Percentiles rank a stretch among this genome's conserved stretches.
Evolutionary conservation across 2,797 vertebrate genomes (phyloP).

Genomic region (Siniperca obscura): DNA sequence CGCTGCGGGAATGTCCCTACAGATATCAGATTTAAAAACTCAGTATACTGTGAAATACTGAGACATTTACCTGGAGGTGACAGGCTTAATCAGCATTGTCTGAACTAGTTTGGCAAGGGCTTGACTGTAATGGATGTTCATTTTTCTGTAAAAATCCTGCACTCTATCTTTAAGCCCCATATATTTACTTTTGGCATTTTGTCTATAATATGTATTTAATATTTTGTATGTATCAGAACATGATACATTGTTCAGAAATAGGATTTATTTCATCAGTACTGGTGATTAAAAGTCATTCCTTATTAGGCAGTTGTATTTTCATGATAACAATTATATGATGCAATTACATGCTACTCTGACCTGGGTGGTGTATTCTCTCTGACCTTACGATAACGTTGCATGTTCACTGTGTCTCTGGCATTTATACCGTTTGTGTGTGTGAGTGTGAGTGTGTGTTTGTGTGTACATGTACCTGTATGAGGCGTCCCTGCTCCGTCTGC

Average conservation of each 20-base stretch:
- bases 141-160: too few species aligned
- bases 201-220: neutral
- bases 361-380: neutral
- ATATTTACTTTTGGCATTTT: neutral
- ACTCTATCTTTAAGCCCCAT: neutral
- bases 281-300: neutral
- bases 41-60: too few species aligned
- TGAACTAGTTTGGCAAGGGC: too few species aligned
- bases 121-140: too few species aligned
- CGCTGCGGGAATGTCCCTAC: too few species aligned
- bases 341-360: neutral
- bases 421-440: conserved; percentile 20
- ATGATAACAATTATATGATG: neutral
- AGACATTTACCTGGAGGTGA: too few species aligned
- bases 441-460: neutral
- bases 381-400: neutral
- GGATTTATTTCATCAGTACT: neutral
- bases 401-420: neutral
- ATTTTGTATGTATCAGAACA: neutral
- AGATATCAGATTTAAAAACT: too few species aligned
- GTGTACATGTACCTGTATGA: conserved; percentile 89
- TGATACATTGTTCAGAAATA: neutral
- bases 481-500: conserved; percentile 93
- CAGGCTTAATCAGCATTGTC: too few species aligned
- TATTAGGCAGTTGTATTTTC: neutral